Evolutionary conservation across 1,140 invertebrate species (phyloP).

Genomic region (Drosophila micromelanica): DNA sequence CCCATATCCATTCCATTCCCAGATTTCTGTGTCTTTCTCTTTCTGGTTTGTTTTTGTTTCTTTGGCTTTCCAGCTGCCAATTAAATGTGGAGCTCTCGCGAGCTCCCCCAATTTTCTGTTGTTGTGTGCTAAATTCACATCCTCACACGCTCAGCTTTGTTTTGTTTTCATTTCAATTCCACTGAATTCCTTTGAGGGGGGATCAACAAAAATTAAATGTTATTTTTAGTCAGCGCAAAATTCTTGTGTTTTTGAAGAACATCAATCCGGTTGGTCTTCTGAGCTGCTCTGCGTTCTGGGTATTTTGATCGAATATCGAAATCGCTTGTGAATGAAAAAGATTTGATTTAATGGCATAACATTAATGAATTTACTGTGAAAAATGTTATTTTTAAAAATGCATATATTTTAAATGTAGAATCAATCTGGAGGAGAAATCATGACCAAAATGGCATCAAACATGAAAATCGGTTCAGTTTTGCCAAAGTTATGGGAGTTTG

Average conservation of each 20-base stretch:
- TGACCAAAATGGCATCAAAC: too few relatives aligned
- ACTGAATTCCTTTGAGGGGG: constrained; percentile 45
- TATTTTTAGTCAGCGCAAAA: constrained; percentile 71
- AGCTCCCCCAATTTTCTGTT: constrained; percentile 24
- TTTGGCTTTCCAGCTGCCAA: constrained; percentile 40
- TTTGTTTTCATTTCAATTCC: constrained; percentile 64
- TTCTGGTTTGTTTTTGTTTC: constrained; percentile 7
- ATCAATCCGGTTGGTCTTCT: background rate
- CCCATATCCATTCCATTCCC: constrained; percentile 34
- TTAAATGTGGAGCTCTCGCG: constrained; percentile 24
- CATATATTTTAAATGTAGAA: too few relatives aligned
- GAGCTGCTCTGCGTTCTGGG: background rate
- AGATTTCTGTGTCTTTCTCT: constrained; percentile 51
- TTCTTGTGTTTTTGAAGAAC: constrained; percentile 9
- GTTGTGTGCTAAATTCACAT: constrained; percentile 28
- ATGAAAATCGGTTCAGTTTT: too few relatives aligned
- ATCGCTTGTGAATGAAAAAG: too few relatives aligned
- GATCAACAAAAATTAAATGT: constrained; percentile 32
- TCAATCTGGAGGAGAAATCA: too few relatives aligned
- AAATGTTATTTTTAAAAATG: too few relatives aligned
- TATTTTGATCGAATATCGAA: too few relatives aligned
- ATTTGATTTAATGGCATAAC: too few relatives aligned
- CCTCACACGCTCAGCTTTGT: constrained; percentile 25
- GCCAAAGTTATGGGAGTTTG: too few relatives aligned
- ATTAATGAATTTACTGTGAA: too few relatives aligned